A percentile compares a stretch with the other conserved stretches of the same genome.
phyloP scores from a whole-genome alignment of 2,797 vertebrate genomes.

The Rhinella marina region DNA sequence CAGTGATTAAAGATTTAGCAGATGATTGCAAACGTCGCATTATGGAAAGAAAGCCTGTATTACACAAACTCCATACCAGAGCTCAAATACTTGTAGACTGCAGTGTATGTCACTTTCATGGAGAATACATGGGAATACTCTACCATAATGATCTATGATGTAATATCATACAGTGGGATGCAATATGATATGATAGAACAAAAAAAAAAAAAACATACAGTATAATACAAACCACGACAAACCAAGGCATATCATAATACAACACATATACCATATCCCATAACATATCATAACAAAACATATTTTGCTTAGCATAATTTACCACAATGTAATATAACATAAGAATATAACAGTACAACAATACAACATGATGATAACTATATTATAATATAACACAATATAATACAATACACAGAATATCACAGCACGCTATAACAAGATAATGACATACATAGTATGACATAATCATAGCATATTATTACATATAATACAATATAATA shows the following conservation, averaged over 20 bases:
- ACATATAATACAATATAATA: neutral
- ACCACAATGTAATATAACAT: neutral
- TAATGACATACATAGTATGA: neutral
- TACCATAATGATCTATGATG: neutral
- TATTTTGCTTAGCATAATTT: neutral
- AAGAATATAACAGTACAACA: neutral
- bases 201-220: too few species aligned
- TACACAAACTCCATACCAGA: neutral
- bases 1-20: slow-evolving; percentile 42
- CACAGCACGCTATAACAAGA: neutral
- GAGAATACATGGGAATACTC: neutral
- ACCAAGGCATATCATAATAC: too few species aligned
- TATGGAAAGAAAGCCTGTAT: slow-evolving; percentile 29
- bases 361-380: neutral
- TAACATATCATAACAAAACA: neutral
- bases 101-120: neutral
- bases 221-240: too few species aligned
- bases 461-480: neutral
- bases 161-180: neutral
- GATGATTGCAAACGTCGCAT: slow-evolving; percentile 21
- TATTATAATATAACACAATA: too few species aligned
- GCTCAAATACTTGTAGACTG: neutral
- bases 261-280: too few species aligned
- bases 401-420: neutral
- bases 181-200: neutral